phyloP scores from a whole-genome alignment of 2,113 vertebrate genomes.

The Chitala chitala region DNA sequence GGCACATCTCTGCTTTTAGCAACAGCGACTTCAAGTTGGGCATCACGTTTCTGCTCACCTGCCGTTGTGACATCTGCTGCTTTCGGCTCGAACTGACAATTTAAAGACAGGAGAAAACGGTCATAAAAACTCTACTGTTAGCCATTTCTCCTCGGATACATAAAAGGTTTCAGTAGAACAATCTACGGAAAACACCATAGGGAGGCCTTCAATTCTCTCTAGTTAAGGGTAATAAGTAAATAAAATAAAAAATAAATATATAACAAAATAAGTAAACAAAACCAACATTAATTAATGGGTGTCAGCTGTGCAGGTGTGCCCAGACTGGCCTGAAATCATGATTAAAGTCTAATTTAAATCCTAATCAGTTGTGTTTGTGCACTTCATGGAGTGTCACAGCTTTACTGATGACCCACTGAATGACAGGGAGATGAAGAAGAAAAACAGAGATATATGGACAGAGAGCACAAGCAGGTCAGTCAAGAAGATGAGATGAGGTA shows the following conservation, averaged over 20 bases:
- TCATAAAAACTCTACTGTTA: background rate
- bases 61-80: conserved; percentile 19
- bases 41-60: conserved; percentile 23
- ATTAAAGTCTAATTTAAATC: conserved; percentile 48
- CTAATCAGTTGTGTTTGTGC: conserved; percentile 49
- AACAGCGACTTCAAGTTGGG: conserved; percentile 15
- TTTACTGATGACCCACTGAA: conserved; percentile 41
- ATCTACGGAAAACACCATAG: no score
- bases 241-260: conserved; percentile 23
- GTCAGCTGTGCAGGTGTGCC: conserved; percentile 54
- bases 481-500: conserved; percentile 12
- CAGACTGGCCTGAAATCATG: conserved; percentile 54
- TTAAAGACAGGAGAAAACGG: background rate
- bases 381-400: conserved; percentile 38
- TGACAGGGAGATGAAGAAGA: conserved; percentile 49
- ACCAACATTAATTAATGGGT: conserved; percentile 37
- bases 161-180: no score
- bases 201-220: no score
- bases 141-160: background rate
- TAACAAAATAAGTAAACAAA: conserved; percentile 29
- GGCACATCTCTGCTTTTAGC: conserved; percentile 36
- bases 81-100: conserved; percentile 43
- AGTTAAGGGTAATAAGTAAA: no score
- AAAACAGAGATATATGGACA: background rate
- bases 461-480: background rate